Percentiles rank a stretch among this genome's conserved stretches.
phyloP scores from a whole-genome alignment of 2,113 vertebrate species.

The Mustela nigripes region DNA sequence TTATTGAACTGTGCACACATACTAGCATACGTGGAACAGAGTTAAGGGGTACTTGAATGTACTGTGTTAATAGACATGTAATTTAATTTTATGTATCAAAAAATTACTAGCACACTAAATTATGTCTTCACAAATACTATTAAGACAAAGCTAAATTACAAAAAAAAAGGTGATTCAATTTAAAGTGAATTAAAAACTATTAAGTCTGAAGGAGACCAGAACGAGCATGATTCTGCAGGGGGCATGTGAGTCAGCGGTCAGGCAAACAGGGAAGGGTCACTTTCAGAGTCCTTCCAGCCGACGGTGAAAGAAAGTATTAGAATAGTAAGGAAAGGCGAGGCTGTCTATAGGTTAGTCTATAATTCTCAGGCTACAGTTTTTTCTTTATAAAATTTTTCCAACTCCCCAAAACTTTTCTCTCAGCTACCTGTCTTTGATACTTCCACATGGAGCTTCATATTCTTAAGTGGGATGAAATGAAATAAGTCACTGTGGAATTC shows the following conservation, averaged over 20 bases:
- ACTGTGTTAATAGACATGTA: not conserved
- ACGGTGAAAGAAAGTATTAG: not conserved
- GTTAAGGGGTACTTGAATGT: not conserved
- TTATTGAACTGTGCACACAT: not conserved
- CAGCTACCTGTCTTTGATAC: not conserved
- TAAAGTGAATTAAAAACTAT: not conserved
- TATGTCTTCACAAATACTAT: not conserved
- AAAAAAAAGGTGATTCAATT: not conserved
- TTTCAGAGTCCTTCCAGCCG: not conserved
- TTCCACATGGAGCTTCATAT: not conserved
- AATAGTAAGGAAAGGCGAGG: not conserved
- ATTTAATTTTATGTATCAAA: not conserved
- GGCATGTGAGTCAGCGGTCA: accelerated
- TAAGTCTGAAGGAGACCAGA: not conserved
- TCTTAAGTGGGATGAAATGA: not conserved
- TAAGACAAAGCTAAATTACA: not conserved
- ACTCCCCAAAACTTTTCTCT: not conserved
- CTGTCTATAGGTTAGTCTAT: not conserved
- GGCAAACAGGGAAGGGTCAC: not conserved
- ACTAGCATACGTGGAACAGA: not conserved
- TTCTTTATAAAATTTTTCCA: not conserved
- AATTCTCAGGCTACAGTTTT: not conserved
- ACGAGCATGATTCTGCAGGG: not conserved
- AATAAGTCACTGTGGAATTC: not conserved
- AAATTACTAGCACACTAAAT: not conserved